A percentile compares a stretch with the other conserved stretches of the same genome.
phyloP scores from a whole-genome alignment of 2,797 vertebrate species.

The Oryzias dopingdopingensis region DNA sequence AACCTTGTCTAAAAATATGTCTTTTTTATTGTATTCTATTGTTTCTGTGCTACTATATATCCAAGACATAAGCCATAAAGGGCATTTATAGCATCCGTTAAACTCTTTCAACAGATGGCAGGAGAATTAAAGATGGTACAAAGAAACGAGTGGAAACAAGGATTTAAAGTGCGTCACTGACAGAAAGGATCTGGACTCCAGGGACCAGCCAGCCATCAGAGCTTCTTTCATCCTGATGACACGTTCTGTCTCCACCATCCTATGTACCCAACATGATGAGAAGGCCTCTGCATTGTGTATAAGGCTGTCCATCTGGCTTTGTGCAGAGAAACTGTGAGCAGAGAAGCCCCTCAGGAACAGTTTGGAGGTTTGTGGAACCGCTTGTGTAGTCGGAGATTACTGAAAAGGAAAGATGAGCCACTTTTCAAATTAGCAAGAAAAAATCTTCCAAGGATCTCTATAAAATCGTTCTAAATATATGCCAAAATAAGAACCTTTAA shows the following conservation, averaged over 20 bases:
- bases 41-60: too few species aligned
- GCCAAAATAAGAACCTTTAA: too few species aligned
- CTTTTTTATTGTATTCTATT: too few species aligned
- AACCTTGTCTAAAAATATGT: too few species aligned
- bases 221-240: slow-evolving; percentile 34
- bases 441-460: too few species aligned
- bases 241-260: slow-evolving; percentile 41
- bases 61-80: neutral
- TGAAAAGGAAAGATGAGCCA: too few species aligned
- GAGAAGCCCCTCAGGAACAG: slow-evolving; percentile 36
- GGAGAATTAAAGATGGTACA: slow-evolving; percentile 36
- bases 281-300: slow-evolving; percentile 51
- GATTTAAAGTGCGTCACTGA: slow-evolving; percentile 25
- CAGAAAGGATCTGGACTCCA: slow-evolving; percentile 29
- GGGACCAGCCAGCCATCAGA: slow-evolving; percentile 40
- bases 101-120: slow-evolving; percentile 43
- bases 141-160: slow-evolving; percentile 16
- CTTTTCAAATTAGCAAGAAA: too few species aligned
- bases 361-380: too few species aligned
- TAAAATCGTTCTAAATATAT: too few species aligned
- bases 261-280: slow-evolving; percentile 38
- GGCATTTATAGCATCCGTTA: neutral
- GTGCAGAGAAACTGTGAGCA: slow-evolving; percentile 46
- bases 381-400: too few species aligned
- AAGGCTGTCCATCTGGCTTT: slow-evolving; percentile 63